Evolutionary conservation across 2,113 vertebrate species (phyloP).

Genomic region (Eonycteris spelaea): DNA sequence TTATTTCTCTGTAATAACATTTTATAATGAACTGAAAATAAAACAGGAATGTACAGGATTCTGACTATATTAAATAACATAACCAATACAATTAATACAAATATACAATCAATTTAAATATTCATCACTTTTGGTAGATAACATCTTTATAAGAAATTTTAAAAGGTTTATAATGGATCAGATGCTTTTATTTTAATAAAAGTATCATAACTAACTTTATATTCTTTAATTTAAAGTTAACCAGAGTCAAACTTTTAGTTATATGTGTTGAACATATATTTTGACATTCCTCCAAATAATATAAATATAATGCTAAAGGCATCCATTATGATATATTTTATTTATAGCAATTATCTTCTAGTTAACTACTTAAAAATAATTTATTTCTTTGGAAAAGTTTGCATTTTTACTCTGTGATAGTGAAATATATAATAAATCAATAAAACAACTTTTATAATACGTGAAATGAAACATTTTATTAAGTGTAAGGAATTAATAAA

Average conservation of each 20-base stretch:
- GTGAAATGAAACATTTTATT: neutral
- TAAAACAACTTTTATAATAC: neutral
- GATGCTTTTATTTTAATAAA: neutral
- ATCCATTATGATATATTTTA: neutral
- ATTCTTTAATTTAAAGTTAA: neutral
- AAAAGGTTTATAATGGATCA: neutral
- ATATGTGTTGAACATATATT: neutral
- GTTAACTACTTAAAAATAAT: neutral
- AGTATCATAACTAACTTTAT: neutral
- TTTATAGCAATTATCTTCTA: neutral
- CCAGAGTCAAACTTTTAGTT: neutral
- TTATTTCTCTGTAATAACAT: neutral
- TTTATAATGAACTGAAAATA: neutral
- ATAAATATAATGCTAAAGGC: neutral
- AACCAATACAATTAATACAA: neutral
- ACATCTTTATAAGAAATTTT: neutral
- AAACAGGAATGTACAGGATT: neutral
- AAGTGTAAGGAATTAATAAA: neutral
- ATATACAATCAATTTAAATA: neutral
- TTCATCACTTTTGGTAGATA: neutral
- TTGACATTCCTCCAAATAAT: neutral
- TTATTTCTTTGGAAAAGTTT: neutral
- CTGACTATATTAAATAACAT: neutral
- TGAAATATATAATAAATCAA: neutral
- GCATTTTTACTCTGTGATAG: neutral